Conservation (phyloP, 2,113 vertebrate genomes). For the Seriola aureovittata region DNA sequence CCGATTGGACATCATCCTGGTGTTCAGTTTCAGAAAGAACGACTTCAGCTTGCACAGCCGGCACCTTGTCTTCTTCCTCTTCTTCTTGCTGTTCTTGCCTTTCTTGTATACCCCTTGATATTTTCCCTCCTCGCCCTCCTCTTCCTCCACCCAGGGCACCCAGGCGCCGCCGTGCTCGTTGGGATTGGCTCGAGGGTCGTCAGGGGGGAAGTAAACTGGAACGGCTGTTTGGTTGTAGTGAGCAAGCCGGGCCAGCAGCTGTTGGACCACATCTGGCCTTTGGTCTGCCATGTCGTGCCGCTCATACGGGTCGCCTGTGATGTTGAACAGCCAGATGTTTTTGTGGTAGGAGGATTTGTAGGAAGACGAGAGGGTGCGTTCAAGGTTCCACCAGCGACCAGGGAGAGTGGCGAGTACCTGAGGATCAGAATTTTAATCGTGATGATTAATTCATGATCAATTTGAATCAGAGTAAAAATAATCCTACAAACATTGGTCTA, state of each 20-base stretch:
- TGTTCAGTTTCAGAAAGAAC: conserved; percentile 94
- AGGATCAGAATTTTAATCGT: conserved; percentile 15
- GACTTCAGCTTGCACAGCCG: conserved; percentile 90
- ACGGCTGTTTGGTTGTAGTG: conserved; percentile 92
- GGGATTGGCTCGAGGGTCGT: conserved; percentile 92
- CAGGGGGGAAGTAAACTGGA: conserved; percentile 91
- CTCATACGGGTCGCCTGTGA: conserved; percentile 93
- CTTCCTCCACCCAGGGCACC: conserved; percentile 91
- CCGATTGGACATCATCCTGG: conserved; percentile 90
- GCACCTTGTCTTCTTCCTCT: conserved; percentile 86
- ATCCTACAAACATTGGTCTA: background rate
- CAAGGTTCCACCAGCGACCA: conserved; percentile 96
- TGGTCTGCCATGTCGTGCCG: conserved; percentile 87
- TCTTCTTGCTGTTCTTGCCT: conserved; percentile 70
- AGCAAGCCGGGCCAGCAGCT: conserved; percentile 87
- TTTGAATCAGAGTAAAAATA: background rate
- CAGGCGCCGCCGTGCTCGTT: conserved; percentile 89
- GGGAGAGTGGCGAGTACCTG: conserved; percentile 91
- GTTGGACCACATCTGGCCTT: conserved; percentile 89
- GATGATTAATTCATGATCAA: background rate
- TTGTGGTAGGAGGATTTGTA: conserved; percentile 62
- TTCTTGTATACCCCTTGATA: conserved; percentile 78
- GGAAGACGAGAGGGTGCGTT: conserved; percentile 76
- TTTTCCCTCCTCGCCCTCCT: conserved; percentile 76
- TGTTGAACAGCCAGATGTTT: conserved; percentile 94